phyloP scores from a whole-genome alignment of 2,113 vertebrate genomes.

The Vidua chalybeata region DNA sequence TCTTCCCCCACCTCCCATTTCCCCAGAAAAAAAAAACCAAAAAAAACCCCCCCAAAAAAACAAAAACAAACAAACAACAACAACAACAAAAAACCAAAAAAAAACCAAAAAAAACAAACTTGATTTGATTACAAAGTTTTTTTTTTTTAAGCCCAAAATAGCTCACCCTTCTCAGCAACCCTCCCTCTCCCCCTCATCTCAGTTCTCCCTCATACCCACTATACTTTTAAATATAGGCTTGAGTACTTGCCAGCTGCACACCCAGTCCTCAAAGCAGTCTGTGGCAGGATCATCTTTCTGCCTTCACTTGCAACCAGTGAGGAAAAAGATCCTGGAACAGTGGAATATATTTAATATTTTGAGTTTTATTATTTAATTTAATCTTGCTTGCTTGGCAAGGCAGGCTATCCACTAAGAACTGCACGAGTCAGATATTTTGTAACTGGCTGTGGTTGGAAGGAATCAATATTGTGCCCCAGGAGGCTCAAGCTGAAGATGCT shows the following conservation, averaged over 20 bases:
- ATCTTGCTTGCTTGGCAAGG: constrained; percentile 48
- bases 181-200: not conserved
- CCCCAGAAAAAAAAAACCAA: not conserved
- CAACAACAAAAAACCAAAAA: too few relatives aligned
- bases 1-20: not conserved
- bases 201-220: not conserved
- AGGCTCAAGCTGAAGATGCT: constrained; percentile 9
- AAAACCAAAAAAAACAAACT: not conserved
- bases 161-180: not conserved
- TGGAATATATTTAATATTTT: constrained; percentile 22
- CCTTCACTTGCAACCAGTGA: not conserved
- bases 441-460: not conserved
- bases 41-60: too few relatives aligned
- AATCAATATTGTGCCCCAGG: constrained; percentile 27
- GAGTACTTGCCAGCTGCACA: constrained; percentile 18
- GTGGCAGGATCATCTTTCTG: constrained; percentile 36
- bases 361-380: constrained; percentile 37
- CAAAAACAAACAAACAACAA: too few relatives aligned
- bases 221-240: constrained; percentile 7
- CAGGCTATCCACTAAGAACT: constrained; percentile 15
- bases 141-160: not conserved
- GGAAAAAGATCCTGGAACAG: constrained; percentile 1
- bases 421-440: constrained; percentile 50
- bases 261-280: not conserved
- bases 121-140: not conserved